Percentiles rank a stretch among this genome's conserved stretches.
Evolutionary conservation across 2,113 vertebrate genomes (phyloP).

Genomic region (Boulengeromyrus knoepffleri): DNA sequence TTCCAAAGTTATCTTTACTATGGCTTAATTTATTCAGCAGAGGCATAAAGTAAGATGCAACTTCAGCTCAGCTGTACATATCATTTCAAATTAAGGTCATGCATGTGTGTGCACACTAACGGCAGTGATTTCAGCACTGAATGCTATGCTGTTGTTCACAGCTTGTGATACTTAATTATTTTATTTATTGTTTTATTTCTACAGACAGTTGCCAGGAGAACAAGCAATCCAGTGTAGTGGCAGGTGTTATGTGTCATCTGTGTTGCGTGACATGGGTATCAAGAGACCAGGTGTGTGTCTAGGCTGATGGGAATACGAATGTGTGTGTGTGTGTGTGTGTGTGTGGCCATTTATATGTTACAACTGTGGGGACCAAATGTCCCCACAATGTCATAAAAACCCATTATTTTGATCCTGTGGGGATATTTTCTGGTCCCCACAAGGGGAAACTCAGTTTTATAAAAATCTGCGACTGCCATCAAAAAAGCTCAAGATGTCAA

Average conservation of each 20-base stretch:
- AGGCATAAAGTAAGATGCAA: background rate
- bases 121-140: background rate
- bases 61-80: background rate
- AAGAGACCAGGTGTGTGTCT: background rate
- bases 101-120: background rate
- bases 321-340: background rate
- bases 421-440: background rate
- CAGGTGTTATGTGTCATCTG: background rate
- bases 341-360: no score
- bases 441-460: background rate
- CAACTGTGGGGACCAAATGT: no score
- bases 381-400: background rate
- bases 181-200: background rate
- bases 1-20: background rate
- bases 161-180: background rate
- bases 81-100: background rate
- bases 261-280: background rate
- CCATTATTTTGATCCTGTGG: background rate
- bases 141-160: background rate
- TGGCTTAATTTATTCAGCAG: background rate
- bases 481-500: background rate
- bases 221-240: background rate
- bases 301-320: background rate
- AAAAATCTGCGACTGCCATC: background rate
- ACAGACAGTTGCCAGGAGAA: background rate